Base-by-base conservation (phyloP, 2,888 invertebrate species). In the Augochlorella aurata region DNA sequence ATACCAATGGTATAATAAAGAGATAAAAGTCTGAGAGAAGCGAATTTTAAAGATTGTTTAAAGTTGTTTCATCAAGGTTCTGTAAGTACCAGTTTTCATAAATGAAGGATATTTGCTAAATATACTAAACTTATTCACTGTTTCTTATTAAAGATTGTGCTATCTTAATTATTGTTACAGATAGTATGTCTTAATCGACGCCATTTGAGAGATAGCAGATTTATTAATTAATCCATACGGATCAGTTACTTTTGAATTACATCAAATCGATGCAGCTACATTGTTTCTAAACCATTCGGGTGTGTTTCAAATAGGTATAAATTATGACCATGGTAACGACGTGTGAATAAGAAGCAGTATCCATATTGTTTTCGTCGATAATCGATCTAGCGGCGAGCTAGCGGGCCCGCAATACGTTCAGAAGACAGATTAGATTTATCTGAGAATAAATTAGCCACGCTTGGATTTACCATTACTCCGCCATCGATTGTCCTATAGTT, bases 1-100 rank as follows among this genome's bases (percentile, higher is more conserved):
- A 49, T 65, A 68, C 50, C 52, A 74, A 24, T 4, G 47, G 38
- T 50, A 71, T 52, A 21, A 74, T 74, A 74, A 66, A 58, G 38
- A 65, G 61, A 63, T 75, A 38, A 38, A 38, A 38, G 38, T 29
- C 29, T 3, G 29, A 2, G 29, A 3, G 29, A 29, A 29, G 29
- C 29, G 29, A 29, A 29, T 29, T 29, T 58, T 24, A 14, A 58
- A 12, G 24, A 58, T 29, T 24, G 54, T 58, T 58, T 14, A 14
- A 24, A 2, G 14, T 14, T 24, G 58, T 16, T 58, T 7, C 58
- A 16, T 24, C 24, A 24, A 0, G 16, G 1, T 58, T 24, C 1
- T 14, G 7, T 4, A 24, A 24, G 24, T 24, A 58, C 14, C 24
- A 14, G 24, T 5, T 14, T 24, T 24, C 7, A 21, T 24, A 58